Percentiles rank a stretch among this genome's conserved stretches.
phyloP scores from a whole-genome alignment of 2,888 invertebrate species.

The Drosophila multiciliata region DNA sequence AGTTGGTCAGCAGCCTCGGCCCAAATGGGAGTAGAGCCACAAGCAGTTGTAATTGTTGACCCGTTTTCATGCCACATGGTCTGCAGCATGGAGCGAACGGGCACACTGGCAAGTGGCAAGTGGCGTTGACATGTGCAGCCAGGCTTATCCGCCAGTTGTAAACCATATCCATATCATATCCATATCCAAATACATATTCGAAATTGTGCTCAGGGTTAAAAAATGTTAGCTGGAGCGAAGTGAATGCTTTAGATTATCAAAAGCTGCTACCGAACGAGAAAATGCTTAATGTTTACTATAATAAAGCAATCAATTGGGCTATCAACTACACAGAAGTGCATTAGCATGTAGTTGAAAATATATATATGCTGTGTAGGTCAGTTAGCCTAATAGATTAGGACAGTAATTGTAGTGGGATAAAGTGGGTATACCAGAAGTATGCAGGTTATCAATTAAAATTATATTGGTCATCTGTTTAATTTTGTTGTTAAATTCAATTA shows the following conservation, averaged over 20 bases:
- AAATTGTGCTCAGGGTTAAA: constrained; percentile 69
- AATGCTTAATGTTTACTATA: constrained; percentile 40
- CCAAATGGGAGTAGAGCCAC: constrained; percentile 66
- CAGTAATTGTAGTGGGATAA: not conserved
- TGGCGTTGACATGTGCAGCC: constrained; percentile 72
- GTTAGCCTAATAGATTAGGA: constrained; percentile 7
- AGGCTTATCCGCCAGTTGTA: constrained; percentile 64
- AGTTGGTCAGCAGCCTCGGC: constrained; percentile 52
- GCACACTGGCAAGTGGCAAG: constrained; percentile 38
- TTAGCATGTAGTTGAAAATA: constrained; percentile 39
- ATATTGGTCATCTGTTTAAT: not conserved
- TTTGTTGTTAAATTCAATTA: not conserved
- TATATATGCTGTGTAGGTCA: not conserved
- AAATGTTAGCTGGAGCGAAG: constrained; percentile 46
- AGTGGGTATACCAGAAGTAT: not conserved
- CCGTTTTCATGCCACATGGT: constrained; percentile 52
- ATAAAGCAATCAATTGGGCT: constrained; percentile 58
- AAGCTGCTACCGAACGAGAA: constrained; percentile 38
- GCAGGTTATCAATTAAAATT: not conserved
- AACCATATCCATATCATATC: constrained; percentile 55
- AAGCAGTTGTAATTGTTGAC: constrained; percentile 68
- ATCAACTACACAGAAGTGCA: constrained; percentile 48
- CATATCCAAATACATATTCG: constrained; percentile 42
- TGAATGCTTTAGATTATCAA: constrained; percentile 62
- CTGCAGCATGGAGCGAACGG: constrained; percentile 6